Percentiles rank a stretch among this genome's conserved stretches.
phyloP scores from a whole-genome alignment of 1,140 invertebrate species.

The Formica selysi region DNA sequence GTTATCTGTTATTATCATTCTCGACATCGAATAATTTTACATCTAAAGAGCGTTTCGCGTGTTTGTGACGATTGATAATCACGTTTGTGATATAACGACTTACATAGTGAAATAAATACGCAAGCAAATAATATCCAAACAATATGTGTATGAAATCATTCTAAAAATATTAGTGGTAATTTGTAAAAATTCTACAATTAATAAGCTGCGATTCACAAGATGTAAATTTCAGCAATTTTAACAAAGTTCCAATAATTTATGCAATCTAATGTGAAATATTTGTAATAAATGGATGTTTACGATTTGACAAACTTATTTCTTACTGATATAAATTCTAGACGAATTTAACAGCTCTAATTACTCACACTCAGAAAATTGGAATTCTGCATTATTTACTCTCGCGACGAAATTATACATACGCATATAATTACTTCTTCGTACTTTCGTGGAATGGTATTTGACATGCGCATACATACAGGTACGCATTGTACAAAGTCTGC shows the following conservation, averaged over 20 bases:
- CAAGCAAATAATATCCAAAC: neutral
- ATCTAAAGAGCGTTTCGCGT: neutral
- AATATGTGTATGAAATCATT: neutral
- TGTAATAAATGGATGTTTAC: neutral
- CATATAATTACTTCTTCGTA: neutral
- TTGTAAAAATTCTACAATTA: neutral
- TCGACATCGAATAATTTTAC: slow-evolving; percentile 44
- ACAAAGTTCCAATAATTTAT: neutral
- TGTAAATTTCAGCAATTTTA: neutral
- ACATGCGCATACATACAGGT: neutral
- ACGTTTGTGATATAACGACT: neutral
- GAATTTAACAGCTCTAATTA: neutral
- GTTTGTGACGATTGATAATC: neutral
- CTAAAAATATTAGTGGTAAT: neutral
- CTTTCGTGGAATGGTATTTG: neutral
- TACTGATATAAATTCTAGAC: neutral
- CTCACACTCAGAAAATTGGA: neutral
- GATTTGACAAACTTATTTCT: neutral
- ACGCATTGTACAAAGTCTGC: slow-evolving; percentile 42
- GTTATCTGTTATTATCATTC: slow-evolving; percentile 35
- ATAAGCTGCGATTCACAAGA: neutral
- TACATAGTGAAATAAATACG: neutral
- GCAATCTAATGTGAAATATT: neutral
- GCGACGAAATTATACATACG: slow-evolving; percentile 21
- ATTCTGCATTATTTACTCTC: neutral